Base-by-base conservation (phyloP, 1,140 invertebrate species). In the Meloidogyne exigua region DNA sequence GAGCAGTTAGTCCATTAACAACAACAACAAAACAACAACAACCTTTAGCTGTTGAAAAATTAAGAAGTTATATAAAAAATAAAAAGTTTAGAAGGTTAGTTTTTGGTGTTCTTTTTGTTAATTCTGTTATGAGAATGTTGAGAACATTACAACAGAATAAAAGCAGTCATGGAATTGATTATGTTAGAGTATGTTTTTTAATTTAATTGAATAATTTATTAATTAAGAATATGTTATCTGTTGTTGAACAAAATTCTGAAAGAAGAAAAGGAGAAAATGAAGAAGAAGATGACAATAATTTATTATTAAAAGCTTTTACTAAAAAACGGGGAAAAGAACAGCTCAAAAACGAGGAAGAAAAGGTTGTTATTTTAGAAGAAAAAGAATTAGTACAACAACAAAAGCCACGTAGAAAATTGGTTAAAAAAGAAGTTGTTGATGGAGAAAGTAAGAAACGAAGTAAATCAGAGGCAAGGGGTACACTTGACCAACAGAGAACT, bases 31-130 rank as follows among this genome's bases (percentile, higher is more conserved):
- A n/a, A 49, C 13, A 49, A 49, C 44, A 49, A 49, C 13, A 49
- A 49, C 75, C 71, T 36, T 70, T 87, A 70, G 82, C 83, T 42
- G 81, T 77, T 4, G 76, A 75, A 32, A 84, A 87, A 67, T 74
- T 87, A 39, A 75, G 76, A 36, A 39, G 70, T 25, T 87, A 87
- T 77, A 80, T 86, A 36, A 78, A 78, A 13, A 83, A 81, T 42
- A 84, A 83, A 49, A 78, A 77, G 18, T 87, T 87, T 74, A 76
- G 85, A 72, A 32, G 74, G 28, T 69, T 80, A 25, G 83, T 84
- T 67, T 87, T 87, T 63, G 81, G 85, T 32, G 83, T 85, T 5
- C 67, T 87, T 7, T 83, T 84, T 73, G 66, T 83, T 32, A 83
- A 83, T 73, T 68, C 73, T 4, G 76, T 86, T 15, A 44, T 82